Evolutionary conservation across 2,888 invertebrate genomes (phyloP).

Genomic region (Dryocosmus kuriphilus): DNA sequence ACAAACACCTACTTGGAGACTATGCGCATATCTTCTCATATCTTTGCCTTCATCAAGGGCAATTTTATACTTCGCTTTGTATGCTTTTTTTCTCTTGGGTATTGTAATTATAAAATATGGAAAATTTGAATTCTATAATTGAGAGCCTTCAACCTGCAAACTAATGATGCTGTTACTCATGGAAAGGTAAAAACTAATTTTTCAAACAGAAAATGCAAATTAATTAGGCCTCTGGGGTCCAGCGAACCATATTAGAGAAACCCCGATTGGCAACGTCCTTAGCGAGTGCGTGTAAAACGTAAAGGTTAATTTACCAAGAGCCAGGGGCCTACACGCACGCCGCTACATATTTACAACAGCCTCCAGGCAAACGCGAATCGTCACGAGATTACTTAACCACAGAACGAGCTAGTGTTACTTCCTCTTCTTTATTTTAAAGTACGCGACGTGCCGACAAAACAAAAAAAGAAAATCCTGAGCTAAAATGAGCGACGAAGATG

Average conservation of each 20-base stretch:
- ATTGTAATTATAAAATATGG: neutral
- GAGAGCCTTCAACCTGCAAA: neutral
- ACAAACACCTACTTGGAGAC: slow-evolving; percentile 46
- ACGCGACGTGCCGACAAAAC: slow-evolving; percentile 5
- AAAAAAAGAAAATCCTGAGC: slow-evolving; percentile 34
- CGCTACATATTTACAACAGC: slow-evolving; percentile 11
- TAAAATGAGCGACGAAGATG: neutral
- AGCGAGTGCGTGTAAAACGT: slow-evolving; percentile 27
- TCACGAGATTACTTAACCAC: slow-evolving; percentile 31
- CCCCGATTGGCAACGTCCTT: neutral
- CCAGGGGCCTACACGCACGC: slow-evolving; percentile 10
- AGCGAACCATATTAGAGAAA: neutral
- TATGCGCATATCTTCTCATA: slow-evolving; percentile 14
- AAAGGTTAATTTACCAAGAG: slow-evolving; percentile 30
- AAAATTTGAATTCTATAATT: neutral
- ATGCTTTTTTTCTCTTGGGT: neutral
- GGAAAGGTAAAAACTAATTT: slow-evolving; percentile 5
- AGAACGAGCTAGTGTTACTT: slow-evolving; percentile 52
- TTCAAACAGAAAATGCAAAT: slow-evolving; percentile 15
- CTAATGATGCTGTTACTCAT: neutral
- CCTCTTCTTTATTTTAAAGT: slow-evolving; percentile 54
- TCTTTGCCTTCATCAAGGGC: slow-evolving; percentile 24
- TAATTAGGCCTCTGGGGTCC: slow-evolving; percentile 27
- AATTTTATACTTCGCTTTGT: neutral
- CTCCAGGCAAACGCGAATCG: slow-evolving; percentile 5